A percentile compares a stretch with the other conserved stretches of the same genome.
Evolutionary conservation across 2,888 invertebrate species (phyloP).

Genomic region (Pharmacophagus antenor): DNA sequence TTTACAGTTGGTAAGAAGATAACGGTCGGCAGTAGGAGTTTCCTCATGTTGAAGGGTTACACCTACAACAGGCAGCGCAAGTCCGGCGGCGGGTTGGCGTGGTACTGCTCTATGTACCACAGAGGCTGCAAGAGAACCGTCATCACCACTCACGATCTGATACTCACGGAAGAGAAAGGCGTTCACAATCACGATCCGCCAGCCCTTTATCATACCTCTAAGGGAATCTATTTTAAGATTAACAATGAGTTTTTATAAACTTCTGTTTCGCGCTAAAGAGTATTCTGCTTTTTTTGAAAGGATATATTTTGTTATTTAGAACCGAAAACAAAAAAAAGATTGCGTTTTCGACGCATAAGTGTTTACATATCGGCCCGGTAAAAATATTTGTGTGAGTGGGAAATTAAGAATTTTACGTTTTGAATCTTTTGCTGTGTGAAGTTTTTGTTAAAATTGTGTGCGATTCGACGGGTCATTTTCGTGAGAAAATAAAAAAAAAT

Average conservation of each 20-base stretch:
- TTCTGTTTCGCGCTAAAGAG: background rate
- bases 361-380: no score
- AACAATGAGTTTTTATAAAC: background rate
- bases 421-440: no score
- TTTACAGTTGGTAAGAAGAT: constrained; percentile 28
- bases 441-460: no score
- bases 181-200: constrained; percentile 37
- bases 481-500: no score
- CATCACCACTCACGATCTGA: constrained; percentile 31
- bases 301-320: no score
- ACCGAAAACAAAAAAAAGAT: no score
- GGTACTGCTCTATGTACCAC: constrained; percentile 45
- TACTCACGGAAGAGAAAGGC: constrained; percentile 30
- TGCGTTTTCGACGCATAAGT: no score
- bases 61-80: constrained; percentile 42
- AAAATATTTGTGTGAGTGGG: no score
- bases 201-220: constrained; percentile 22
- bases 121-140: constrained; percentile 39
- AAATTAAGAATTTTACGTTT: no score
- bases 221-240: constrained; percentile 33
- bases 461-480: no score
- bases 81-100: constrained; percentile 33
- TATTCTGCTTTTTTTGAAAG: no score
- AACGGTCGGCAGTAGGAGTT: constrained; percentile 25
- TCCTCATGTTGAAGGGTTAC: constrained; percentile 32